phyloP scores from a whole-genome alignment of 2,797 vertebrate genomes.

The Podarcis siculus region DNA sequence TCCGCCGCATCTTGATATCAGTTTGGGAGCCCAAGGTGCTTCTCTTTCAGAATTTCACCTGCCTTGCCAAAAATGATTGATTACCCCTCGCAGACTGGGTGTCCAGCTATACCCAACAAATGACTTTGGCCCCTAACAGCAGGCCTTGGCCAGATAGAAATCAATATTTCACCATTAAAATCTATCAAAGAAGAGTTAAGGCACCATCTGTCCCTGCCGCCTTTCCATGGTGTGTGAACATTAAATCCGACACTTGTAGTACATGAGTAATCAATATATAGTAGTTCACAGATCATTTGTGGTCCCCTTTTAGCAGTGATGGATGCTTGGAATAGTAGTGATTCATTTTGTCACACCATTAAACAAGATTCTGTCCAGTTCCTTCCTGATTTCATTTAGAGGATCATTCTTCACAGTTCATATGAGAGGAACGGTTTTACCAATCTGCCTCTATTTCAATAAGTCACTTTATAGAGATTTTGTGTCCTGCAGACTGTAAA shows the following conservation, averaged over 20 bases:
- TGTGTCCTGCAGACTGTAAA: conserved; percentile 86
- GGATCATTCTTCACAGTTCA: conserved; percentile 91
- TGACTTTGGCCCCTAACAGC: conserved; percentile 92
- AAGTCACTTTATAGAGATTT: conserved; percentile 89
- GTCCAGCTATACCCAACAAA: conserved; percentile 95
- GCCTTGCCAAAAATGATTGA: conserved; percentile 93
- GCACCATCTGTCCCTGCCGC: conserved; percentile 89
- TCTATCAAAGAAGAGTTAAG: conserved; percentile 92
- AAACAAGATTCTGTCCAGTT: conserved; percentile 90
- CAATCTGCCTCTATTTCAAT: conserved; percentile 88
- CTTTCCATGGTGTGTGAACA: conserved; percentile 90
- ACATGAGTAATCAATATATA: conserved; percentile 95
- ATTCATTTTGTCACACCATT: conserved; percentile 97
- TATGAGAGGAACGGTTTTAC: conserved; percentile 87
- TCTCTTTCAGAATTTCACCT: conserved; percentile 80
- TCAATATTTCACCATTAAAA: conserved; percentile 99
- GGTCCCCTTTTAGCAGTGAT: conserved; percentile 93
- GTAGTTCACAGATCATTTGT: conserved; percentile 96
- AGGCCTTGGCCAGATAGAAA: conserved; percentile 97
- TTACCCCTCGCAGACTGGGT: conserved; percentile 83
- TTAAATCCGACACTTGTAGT: conserved; percentile 96
- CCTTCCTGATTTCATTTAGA: conserved; percentile 89
- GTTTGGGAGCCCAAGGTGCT: conserved; percentile 83
- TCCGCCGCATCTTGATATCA: conserved; percentile 72
- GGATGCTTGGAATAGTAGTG: conserved; percentile 88